Evolutionary conservation across 2,113 vertebrate genomes (phyloP), one percentile per base, ranked within the genome.

Genomic region (Plestiodon gilberti): DNA sequence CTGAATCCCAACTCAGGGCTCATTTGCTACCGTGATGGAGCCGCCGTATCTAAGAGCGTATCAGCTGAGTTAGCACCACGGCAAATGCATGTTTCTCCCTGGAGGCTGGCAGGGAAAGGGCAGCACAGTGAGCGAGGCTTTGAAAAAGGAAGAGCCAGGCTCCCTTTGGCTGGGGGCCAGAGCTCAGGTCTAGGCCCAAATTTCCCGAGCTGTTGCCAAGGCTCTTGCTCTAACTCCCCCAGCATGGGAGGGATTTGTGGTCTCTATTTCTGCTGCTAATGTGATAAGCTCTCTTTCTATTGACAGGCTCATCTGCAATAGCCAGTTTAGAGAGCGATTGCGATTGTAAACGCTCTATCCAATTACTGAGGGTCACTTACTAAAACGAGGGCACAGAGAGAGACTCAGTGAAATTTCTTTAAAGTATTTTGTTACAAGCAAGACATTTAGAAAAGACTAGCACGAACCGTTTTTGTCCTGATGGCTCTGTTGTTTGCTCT

Each of bases 231-330:
- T 35, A 65, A 65, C 73, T 52, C 43, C 10, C 18, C 71, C 65
- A 59, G 59, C 13, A 5, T 52, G 62, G 3, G 20, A 52, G 40
- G 70, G 78, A 75, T 81, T 75, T 81, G 43, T 38, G 69, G 59
- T 65, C 57, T 81, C 57, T 35, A 35, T 87, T 87, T 55, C 78
- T 64, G 67, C 67, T 20, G 77, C 70, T 81, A 87, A 74, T n/a
- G n/a, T 75, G 78, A 87, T 73, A 73, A 81, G 57, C 70, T 30
- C 40, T 55, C 76, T 55, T 38, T 38, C n/a, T 81, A 74, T 23
- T 38, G 85, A 87, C 69, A 74, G 78, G 61, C 59, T 81, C 85
- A 55, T 73, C n/a, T 73, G 69, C 59, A 81, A 75, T 62, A 30
- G 22, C 69, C 40, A 71, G 40, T 81, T 81, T 48, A 80, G n/a